Conservation (phyloP, 2,113 vertebrate species). For the Lota lota region DNA sequence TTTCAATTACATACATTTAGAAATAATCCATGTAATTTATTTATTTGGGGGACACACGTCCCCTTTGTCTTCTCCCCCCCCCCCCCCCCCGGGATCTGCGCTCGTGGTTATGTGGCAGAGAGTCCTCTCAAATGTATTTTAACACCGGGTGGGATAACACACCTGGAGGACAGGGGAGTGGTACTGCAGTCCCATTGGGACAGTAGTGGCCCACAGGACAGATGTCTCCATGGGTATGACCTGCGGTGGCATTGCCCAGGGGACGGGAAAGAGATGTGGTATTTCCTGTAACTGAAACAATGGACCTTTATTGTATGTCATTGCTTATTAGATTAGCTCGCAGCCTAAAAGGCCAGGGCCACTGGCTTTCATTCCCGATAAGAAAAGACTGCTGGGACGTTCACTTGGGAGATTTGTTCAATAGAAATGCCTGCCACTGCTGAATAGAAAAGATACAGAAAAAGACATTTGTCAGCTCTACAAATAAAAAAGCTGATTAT, state of each 20-base stretch:
- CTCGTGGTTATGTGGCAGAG: too few relatives aligned
- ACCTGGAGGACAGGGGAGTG: constrained; percentile 75
- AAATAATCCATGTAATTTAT: too few relatives aligned
- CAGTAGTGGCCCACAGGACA: constrained; percentile 79
- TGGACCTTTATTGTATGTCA: constrained; percentile 44
- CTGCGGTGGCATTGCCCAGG: constrained; percentile 23
- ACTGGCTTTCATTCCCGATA: constrained; percentile 5
- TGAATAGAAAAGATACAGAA: too few relatives aligned
- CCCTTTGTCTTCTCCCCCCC: neutral
- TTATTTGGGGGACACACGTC: too few relatives aligned
- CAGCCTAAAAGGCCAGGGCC: constrained; percentile 34
- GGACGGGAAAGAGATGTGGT: constrained; percentile 13
- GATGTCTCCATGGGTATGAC: constrained; percentile 60
- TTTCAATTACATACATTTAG: too few relatives aligned
- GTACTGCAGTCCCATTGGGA: constrained; percentile 67
- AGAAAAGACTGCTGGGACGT: constrained; percentile 11
- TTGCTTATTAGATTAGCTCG: constrained; percentile 36
- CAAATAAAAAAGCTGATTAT: neutral
- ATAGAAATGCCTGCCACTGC: neutral
- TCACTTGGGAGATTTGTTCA: constrained; percentile 8
- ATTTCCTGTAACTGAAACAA: constrained; percentile 72
- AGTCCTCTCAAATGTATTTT: neutral
- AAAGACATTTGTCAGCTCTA: too few relatives aligned
- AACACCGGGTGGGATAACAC: neutral
- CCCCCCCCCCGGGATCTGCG: neutral